Evolutionary conservation across 2,888 invertebrate genomes (phyloP), one percentile per base, ranked within the genome.

Genomic region (Mesopsocus fuscifrons): DNA sequence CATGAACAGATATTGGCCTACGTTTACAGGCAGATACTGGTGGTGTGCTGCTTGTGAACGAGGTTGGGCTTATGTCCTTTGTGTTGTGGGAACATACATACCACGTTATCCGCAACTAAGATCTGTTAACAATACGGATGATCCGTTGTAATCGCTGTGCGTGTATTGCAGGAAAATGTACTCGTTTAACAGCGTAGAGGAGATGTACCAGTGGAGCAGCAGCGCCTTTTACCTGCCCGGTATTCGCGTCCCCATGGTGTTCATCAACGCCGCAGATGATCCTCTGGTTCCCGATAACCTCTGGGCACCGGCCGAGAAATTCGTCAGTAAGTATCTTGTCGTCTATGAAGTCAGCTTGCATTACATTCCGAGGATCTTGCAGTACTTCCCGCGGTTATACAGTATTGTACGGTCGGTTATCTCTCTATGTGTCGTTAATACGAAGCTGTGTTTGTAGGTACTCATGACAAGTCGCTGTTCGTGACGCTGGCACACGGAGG

Each of bases 241-340:
- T 53, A 79, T 91, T 48, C 69, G 72, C 44, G 74, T 77, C 16
- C 92, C 92, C 8, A 84, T 91, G 77, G 72, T 94, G 52, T 87
- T 89, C 57, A 72, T 94, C 46, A 94, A 94, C 63, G 72, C 92
- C 6, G 68, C 73, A 51, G 94, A 94, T 61, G 94, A 94, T 65
- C 94, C 94, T 2, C 70, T 94, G 41, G 78, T 92, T 41, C 91
- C 91, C 5, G 77, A 78, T 50, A 69, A 72, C 21, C 62, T 94
- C 44, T 62, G 85, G 49, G 66, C 72, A 16, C 74, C 79, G 4
- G 74, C 87, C 40, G 72, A 74, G 54, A 71, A 77, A 52, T 73
- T 72, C 65, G 78, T 79, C 53, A 69, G 88, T 88, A 63, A 73
- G 77, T 71, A 45, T 41, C 15, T 22, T 31, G 18, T 30, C 6